Base-by-base conservation (phyloP, 2,797 vertebrate species). In the Carduelis carduelis region DNA sequence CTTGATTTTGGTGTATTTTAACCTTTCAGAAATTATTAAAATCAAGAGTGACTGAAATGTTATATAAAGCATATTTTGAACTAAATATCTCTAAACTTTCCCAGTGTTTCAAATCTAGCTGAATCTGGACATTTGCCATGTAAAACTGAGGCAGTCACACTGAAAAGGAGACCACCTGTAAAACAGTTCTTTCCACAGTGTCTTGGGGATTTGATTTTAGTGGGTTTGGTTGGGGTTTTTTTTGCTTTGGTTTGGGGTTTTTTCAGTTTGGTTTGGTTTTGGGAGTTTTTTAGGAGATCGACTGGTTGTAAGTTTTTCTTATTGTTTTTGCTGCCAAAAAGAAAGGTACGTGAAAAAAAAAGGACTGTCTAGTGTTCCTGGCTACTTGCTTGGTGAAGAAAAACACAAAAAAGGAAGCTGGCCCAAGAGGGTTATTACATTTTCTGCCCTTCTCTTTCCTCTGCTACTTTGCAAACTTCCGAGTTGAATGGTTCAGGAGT, bases 381-480 rank as follows among this genome's bases (percentile, higher is more conserved):
- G 27, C 63, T 75, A 43, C 19, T 80, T 70, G 17, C 4, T 16
- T 43, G 24, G 13, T 34, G 18, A 79, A 74, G n/a, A 32, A 78
- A 83, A 86, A 60, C 43, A 61, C 30, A 80, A 61, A 63, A 80
- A 79, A 89, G 26, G 47, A 83, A 87, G 52, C 13, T 22, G 12
- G 49, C 81, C 56, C 70, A 66, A 39, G 59, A 92, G 70, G 5
- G 5, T 47, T 89, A 22, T 82, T 76, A 37, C 59, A 87, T 84
- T 92, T 14, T 50, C 47, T 72, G 20, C 20, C 35, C 11, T 83
- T 70, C 49, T 77, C n/a, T 55, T 94, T 39, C 64, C 41, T 85
- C 44, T 0, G 0, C 34, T 32, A 12, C 16, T 64, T 37, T 30
- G 34, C 34, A 71, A 12, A 75, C 22, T 71, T 90, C 27, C 2